phyloP scores from a whole-genome alignment of 1,140 invertebrate genomes.

The Neodiprion pinetum region DNA sequence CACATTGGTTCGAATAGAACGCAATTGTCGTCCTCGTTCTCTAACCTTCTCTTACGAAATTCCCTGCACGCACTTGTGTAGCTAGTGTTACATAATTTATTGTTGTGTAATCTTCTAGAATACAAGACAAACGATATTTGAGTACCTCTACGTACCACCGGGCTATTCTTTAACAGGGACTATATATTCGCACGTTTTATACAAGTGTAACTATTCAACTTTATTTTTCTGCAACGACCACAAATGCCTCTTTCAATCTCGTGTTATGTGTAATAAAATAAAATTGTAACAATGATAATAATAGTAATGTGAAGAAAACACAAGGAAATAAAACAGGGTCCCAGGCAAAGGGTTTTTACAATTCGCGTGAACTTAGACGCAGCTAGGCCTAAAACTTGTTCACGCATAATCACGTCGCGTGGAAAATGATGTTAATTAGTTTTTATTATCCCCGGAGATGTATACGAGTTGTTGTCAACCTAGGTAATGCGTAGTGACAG shows the following conservation, averaged over 20 bases:
- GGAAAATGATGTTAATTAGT: background rate
- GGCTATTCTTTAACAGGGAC: too few species aligned
- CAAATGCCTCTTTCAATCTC: too few species aligned
- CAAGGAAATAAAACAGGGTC: too few species aligned
- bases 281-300: too few species aligned
- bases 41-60: background rate
- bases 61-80: background rate
- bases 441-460: background rate
- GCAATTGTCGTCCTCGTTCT: background rate
- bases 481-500: background rate
- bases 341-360: too few species aligned
- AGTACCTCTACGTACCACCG: background rate
- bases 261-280: too few species aligned
- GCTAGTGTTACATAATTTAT: background rate
- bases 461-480: background rate
- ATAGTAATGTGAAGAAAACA: too few species aligned
- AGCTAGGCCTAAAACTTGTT: too few species aligned
- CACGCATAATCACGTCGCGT: background rate
- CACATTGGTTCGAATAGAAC: background rate
- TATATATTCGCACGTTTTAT: too few species aligned
- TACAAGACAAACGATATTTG: background rate
- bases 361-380: too few species aligned
- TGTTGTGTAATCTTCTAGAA: background rate
- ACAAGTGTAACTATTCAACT: too few species aligned
- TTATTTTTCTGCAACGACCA: too few species aligned